A percentile compares a stretch with the other conserved stretches of the same genome.
Evolutionary conservation across 2,888 invertebrate genomes (phyloP).

Genomic region (Dasysyrphus albostriatus): DNA sequence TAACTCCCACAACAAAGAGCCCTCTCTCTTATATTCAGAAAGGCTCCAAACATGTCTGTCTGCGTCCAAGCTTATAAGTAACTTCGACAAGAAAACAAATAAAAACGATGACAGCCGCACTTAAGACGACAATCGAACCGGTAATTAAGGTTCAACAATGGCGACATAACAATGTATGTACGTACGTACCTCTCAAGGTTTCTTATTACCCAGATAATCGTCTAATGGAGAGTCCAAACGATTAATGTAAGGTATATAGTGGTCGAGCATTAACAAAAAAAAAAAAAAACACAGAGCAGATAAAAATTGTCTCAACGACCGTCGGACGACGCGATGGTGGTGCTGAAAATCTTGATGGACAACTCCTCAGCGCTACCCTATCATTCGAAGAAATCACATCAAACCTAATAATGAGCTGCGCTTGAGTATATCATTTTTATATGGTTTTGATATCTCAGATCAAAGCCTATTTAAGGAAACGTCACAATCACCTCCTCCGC

Average conservation of each 20-base stretch:
- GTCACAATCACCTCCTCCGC: conserved; percentile 67
- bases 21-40: conserved; percentile 34
- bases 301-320: conserved; percentile 47
- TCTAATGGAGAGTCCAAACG: conserved; percentile 46
- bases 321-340: background rate
- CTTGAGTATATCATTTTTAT: conserved; percentile 34
- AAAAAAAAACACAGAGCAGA: background rate
- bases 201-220: conserved; percentile 54
- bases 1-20: conserved; percentile 70
- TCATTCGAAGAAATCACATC: conserved; percentile 56
- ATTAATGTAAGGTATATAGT: conserved; percentile 48
- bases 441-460: conserved; percentile 26
- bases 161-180: conserved; percentile 31
- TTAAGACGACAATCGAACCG: conserved; percentile 53
- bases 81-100: conserved; percentile 42
- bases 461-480: conserved; percentile 53
- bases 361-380: conserved; percentile 54
- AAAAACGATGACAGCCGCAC: conserved; percentile 68
- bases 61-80: conserved; percentile 19
- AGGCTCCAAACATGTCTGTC: conserved; percentile 8
- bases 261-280: conserved; percentile 7
- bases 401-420: conserved; percentile 35
- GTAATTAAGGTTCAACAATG: conserved; percentile 69
- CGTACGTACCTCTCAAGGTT: conserved; percentile 47
- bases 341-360: conserved; percentile 66